Percentiles rank a stretch among this genome's conserved stretches.
Evolutionary conservation across 2,113 vertebrate species (phyloP).

Genomic region (Dromaius novaehollandiae): DNA sequence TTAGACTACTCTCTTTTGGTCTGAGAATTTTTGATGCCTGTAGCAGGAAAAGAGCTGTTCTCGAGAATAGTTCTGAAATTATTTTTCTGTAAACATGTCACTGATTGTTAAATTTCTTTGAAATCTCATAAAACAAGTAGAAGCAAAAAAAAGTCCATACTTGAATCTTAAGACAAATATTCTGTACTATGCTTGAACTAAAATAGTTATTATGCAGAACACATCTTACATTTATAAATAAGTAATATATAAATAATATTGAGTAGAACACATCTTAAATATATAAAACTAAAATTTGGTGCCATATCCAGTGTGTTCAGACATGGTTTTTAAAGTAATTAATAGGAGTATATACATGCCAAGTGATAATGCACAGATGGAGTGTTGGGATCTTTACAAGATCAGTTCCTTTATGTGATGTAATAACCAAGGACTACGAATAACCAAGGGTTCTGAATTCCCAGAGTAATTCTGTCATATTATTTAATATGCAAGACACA

Average conservation of each 20-base stretch:
- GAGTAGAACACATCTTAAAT: background rate
- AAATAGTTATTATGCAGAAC: background rate
- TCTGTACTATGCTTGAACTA: background rate
- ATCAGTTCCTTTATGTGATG: background rate
- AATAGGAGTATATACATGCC: background rate
- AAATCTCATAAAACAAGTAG: background rate
- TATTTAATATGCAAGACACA: constrained; percentile 42
- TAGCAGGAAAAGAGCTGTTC: background rate
- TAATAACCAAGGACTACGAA: background rate
- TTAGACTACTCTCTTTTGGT: background rate
- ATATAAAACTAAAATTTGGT: background rate
- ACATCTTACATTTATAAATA: background rate
- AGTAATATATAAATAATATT: too few species aligned
- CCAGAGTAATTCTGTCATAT: background rate
- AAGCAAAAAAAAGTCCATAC: background rate
- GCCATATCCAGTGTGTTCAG: background rate
- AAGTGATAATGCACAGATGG: background rate
- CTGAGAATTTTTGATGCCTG: background rate
- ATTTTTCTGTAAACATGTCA: background rate
- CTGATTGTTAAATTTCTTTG: background rate
- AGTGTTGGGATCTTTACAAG: background rate
- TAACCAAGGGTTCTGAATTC: background rate
- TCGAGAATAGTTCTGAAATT: background rate
- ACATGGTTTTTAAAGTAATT: background rate
- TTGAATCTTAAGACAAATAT: background rate